A percentile compares a stretch with the other conserved stretches of the same genome.
Evolutionary conservation across 2,888 invertebrate genomes (phyloP).

Genomic region (Heliconius sara): DNA sequence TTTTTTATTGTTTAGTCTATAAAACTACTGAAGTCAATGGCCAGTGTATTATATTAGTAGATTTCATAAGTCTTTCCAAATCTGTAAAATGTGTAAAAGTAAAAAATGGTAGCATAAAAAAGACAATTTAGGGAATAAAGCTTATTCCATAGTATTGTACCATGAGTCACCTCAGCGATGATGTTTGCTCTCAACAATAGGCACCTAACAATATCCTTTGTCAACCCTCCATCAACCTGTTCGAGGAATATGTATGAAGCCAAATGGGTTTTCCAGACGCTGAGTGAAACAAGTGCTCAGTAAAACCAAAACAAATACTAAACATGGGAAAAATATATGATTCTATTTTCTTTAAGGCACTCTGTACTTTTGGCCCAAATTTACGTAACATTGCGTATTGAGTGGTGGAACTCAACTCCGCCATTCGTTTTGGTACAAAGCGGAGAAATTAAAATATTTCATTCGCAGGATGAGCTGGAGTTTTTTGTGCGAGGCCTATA

Average conservation of each 20-base stretch:
- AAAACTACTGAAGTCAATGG: too few relatives aligned
- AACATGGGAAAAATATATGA: not conserved
- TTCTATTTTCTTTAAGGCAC: not conserved
- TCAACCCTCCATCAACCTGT: slow-evolving; percentile 74
- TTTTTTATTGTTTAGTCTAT: too few relatives aligned
- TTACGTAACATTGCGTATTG: too few relatives aligned
- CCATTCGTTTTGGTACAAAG: not conserved
- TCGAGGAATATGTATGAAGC: slow-evolving; percentile 28
- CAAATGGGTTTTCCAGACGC: slow-evolving; percentile 22
- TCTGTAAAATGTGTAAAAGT: not conserved
- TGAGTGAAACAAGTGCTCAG: slow-evolving; percentile 1
- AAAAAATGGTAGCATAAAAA: too few relatives aligned
- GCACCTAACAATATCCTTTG: slow-evolving; percentile 81
- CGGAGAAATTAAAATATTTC: too few relatives aligned
- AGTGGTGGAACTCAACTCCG: not conserved
- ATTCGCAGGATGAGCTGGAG: too few relatives aligned
- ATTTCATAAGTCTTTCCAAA: not conserved
- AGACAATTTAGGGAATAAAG: not conserved
- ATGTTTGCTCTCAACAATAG: slow-evolving; percentile 76
- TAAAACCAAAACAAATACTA: not conserved
- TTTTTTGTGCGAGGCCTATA: too few relatives aligned
- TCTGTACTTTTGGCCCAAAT: too few relatives aligned
- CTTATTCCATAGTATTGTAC: slow-evolving; percentile 15
- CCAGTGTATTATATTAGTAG: not conserved
- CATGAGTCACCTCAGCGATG: slow-evolving; percentile 67